Percentiles rank a stretch among this genome's conserved stretches.
Conservation (phyloP, 2,888 invertebrate species). For the Eupithecia insigniata region DNA sequence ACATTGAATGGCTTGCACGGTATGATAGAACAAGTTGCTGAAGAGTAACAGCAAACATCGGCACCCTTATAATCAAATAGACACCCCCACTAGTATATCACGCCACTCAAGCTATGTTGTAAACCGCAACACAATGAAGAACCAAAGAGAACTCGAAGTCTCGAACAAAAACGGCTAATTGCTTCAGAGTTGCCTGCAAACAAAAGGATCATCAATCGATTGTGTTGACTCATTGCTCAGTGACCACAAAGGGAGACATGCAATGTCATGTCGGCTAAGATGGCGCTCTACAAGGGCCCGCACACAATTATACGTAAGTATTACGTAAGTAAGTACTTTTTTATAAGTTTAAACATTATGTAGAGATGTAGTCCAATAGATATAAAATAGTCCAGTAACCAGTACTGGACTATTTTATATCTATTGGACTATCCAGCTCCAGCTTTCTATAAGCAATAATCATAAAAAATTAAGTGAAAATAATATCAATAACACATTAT, state of each 20-base stretch:
- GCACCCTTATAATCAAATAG: not conserved
- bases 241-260: slow-evolving; percentile 46
- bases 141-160: slow-evolving; percentile 22
- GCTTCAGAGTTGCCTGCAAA: slow-evolving; percentile 50
- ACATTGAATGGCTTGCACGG: not conserved
- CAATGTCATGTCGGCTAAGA: slow-evolving; percentile 45
- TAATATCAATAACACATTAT: too few relatives aligned
- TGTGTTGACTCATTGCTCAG: slow-evolving; percentile 54
- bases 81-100: slow-evolving; percentile 3
- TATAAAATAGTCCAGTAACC: too few relatives aligned
- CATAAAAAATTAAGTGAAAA: too few relatives aligned
- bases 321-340: too few relatives aligned
- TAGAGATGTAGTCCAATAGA: too few relatives aligned
- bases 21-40: not conserved
- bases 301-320: not conserved
- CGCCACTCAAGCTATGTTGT: slow-evolving; percentile 10
- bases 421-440: too few relatives aligned
- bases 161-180: slow-evolving; percentile 53
- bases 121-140: slow-evolving; percentile 12
- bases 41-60: not conserved
- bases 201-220: slow-evolving; percentile 60
- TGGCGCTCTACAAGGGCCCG: slow-evolving; percentile 23
- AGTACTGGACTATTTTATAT: too few relatives aligned
- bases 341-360: too few relatives aligned
- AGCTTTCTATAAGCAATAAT: too few relatives aligned